These are phyloP conservation scores for Callaeas wilsoni DNA, from an alignment of 2,113 vertebrate species.

Conservation along the genomic window DNA sequence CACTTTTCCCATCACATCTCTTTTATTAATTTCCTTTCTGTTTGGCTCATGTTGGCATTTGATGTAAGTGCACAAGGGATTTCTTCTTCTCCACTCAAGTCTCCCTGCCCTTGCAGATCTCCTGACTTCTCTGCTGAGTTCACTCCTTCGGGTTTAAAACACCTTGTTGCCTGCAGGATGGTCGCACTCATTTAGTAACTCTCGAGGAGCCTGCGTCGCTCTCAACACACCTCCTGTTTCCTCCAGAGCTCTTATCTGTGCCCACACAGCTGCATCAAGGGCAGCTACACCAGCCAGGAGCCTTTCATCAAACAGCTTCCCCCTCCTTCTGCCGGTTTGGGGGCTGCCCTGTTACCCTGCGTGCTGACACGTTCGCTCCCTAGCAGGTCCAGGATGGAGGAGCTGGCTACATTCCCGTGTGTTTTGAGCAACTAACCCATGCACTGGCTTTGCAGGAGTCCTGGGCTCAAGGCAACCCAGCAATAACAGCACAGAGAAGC, in stretches of 20 bases:
- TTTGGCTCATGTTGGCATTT: background rate
- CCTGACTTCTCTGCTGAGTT: background rate
- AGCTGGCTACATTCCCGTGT: fast-evolving
- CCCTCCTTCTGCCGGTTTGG: background rate
- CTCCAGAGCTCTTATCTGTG: background rate
- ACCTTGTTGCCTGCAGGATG: background rate
- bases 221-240: background rate
- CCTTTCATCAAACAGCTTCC: background rate
- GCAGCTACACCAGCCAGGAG: background rate
- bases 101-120: background rate
- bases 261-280: background rate
- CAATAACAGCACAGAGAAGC: background rate
- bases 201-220: background rate
- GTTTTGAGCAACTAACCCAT: background rate
- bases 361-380: background rate
- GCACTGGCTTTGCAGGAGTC: background rate
- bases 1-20: background rate
- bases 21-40: background rate
- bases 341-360: background rate
- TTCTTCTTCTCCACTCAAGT: background rate
- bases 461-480: background rate
- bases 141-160: background rate
- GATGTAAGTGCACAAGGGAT: background rate
- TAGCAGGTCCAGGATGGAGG: background rate
- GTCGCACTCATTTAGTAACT: background rate